Evolutionary conservation across 30 jellyfish, hydroid and myxozoan species (phyloP), one percentile per base, ranked within the genome.

Genomic region (Cassiopea xamachana): DNA sequence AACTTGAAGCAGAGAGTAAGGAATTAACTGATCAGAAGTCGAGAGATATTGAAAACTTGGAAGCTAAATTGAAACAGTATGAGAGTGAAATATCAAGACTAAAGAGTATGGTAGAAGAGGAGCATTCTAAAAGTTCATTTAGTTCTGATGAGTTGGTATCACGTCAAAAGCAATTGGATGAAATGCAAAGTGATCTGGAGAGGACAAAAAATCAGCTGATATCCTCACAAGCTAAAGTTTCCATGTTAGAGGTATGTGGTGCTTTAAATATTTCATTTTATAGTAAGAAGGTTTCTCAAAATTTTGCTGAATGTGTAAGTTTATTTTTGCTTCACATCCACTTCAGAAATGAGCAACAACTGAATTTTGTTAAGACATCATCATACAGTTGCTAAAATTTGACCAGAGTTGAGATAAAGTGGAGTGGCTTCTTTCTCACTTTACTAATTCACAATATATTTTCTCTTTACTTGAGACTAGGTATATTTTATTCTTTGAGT

Each of bases 131-230:
- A 74, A 62, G 75, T 73, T 88, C 82, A 46, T 75, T 82, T 18
- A 86, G 84, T 2, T 75, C 93, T 1, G 93, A 75, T 74, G 88
- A 86, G 60, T 76, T 75, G 50, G 59, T 43, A 51, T 60, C 81
- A n/a, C 60, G 75, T 44, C 49, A 77, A n/a, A 78, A 48, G 12
- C 60, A 86, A 60, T 4, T 86, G 48, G 68, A 60, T 39, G 12
- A 12, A 1, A 2, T 73, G 43, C 83, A 84, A 59, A 59, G 71
- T 71, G 75, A 6, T 84, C 27, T 84, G 68, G 92, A 55, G 19
- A 70, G 71, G 27, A 58, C 84, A 9, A 70, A 62, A 18, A 58
- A 16, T 8, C 67, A 43, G 85, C 71, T 84, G n/a, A 71, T 12
- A 18, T 47, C 71, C 1, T 7, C 92, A 6, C 77, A 19, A 62